phyloP scores from a whole-genome alignment of 2,888 invertebrate genomes.

The Incurvaria masculella region DNA sequence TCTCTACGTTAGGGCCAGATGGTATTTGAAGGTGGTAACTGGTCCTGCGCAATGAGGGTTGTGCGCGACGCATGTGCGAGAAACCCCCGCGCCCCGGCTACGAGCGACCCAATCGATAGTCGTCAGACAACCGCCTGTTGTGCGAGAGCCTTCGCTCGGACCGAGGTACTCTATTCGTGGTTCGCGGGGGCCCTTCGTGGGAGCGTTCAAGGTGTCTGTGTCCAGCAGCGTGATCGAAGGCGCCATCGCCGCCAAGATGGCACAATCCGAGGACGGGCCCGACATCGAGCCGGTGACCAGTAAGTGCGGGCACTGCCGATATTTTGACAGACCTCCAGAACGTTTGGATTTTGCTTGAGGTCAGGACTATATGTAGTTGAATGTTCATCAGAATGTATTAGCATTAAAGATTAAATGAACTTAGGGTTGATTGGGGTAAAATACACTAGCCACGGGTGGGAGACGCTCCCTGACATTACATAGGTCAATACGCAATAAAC shows the following conservation, averaged over 20 bases:
- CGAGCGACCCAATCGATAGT: constrained; percentile 35
- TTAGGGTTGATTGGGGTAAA: too few relatives aligned
- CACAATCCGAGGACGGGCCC: constrained; percentile 53
- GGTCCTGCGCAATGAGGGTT: background rate
- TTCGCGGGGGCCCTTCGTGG: background rate
- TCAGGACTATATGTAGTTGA: too few relatives aligned
- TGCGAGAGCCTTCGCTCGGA: constrained; percentile 16
- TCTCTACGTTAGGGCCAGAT: too few relatives aligned
- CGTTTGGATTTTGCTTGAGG: too few relatives aligned
- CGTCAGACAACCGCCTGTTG: constrained; percentile 48
- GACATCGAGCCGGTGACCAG: constrained; percentile 57
- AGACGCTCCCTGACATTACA: too few relatives aligned
- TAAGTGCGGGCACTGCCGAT: too few relatives aligned
- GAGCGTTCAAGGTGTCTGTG: constrained; percentile 42
- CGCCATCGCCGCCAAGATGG: constrained; percentile 50
- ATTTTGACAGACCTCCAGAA: too few relatives aligned
- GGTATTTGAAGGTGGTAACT: too few relatives aligned
- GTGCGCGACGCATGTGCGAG: constrained; percentile 18
- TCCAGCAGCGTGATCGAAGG: constrained; percentile 44
- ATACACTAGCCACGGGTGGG: too few relatives aligned
- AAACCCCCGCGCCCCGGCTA: constrained; percentile 1
- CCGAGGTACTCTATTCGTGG: constrained; percentile 22
- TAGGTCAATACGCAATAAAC: too few relatives aligned
- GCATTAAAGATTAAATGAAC: too few relatives aligned
- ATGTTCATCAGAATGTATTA: too few relatives aligned